These are phyloP conservation scores for Cichladusa arquata DNA, from an alignment of 2,113 vertebrate genomes.

Conservation along the genomic window DNA sequence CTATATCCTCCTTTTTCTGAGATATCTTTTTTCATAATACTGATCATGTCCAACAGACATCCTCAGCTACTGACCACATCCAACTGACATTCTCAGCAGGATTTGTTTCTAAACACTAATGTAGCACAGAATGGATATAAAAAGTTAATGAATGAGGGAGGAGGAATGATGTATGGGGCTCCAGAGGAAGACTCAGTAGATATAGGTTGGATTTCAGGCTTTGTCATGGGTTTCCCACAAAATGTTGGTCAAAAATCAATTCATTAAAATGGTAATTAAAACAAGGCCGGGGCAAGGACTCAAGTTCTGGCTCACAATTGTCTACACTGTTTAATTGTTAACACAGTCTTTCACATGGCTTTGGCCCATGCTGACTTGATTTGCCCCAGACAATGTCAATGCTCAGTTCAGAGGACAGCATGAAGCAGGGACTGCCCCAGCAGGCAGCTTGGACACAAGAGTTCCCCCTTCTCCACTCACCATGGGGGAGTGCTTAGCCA, in stretches of 20 bases:
- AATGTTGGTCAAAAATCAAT: not conserved
- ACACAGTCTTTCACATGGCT: not conserved
- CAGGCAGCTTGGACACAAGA: not conserved
- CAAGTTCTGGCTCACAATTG: not conserved
- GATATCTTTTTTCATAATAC: not conserved
- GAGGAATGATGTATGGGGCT: not conserved
- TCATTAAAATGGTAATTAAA: conserved; percentile 40
- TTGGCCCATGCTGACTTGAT: conserved; percentile 3
- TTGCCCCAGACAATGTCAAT: conserved; percentile 27
- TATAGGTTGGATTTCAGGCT: conserved; percentile 26
- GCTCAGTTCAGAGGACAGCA: not conserved
- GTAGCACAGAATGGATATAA: not conserved
- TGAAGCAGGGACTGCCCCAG: not conserved
- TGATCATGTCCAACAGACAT: not conserved
- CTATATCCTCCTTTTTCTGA: not conserved
- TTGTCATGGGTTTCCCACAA: conserved; percentile 6
- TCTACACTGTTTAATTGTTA: conserved; percentile 36
- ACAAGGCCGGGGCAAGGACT: not conserved
- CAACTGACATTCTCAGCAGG: not conserved
- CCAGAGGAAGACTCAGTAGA: not conserved
- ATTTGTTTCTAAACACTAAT: not conserved
- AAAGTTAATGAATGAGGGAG: not conserved
- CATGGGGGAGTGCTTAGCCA: not conserved
- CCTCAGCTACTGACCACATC: not conserved
- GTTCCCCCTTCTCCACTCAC: not conserved